These are phyloP conservation scores for Drosophila ambigua DNA, from an alignment of 1,140 invertebrate genomes.

Conservation along the genomic window DNA sequence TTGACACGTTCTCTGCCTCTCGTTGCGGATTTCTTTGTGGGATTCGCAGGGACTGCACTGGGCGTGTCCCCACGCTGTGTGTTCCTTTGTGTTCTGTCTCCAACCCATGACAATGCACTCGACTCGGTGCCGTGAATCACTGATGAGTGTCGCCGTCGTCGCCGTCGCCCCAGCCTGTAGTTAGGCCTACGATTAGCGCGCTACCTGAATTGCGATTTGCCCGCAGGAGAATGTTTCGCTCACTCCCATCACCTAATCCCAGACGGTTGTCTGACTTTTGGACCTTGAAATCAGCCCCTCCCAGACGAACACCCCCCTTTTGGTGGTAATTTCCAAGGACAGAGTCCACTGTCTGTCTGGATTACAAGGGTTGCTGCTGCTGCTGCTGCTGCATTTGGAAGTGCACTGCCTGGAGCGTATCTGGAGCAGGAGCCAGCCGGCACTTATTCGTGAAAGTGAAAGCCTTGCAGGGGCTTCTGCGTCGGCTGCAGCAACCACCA, in stretches of 20 bases:
- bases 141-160: constrained; percentile 33
- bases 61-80: constrained; percentile 22
- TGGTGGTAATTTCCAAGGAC: constrained; percentile 12
- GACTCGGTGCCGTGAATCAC: constrained; percentile 50
- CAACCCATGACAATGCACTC: constrained; percentile 12
- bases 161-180: constrained; percentile 30
- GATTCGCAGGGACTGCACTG: constrained; percentile 10
- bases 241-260: too few relatives aligned
- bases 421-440: constrained; percentile 46
- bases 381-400: constrained; percentile 33
- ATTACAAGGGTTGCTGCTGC: constrained; percentile 45
- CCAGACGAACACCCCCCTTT: constrained; percentile 32
- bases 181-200: constrained; percentile 50
- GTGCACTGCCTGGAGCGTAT: constrained; percentile 42
- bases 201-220: constrained; percentile 48
- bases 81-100: constrained; percentile 33
- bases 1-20: constrained; percentile 45
- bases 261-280: constrained; percentile 41
- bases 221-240: background rate
- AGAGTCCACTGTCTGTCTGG: background rate
- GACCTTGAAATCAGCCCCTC: constrained; percentile 43
- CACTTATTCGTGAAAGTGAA: constrained; percentile 55
- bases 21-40: constrained; percentile 37
- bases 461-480: constrained; percentile 21
- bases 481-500: constrained; percentile 29